Evolutionary conservation across 2,888 invertebrate species (phyloP), one percentile per base, ranked within the genome.

Genomic region (Phaonia tiefii): DNA sequence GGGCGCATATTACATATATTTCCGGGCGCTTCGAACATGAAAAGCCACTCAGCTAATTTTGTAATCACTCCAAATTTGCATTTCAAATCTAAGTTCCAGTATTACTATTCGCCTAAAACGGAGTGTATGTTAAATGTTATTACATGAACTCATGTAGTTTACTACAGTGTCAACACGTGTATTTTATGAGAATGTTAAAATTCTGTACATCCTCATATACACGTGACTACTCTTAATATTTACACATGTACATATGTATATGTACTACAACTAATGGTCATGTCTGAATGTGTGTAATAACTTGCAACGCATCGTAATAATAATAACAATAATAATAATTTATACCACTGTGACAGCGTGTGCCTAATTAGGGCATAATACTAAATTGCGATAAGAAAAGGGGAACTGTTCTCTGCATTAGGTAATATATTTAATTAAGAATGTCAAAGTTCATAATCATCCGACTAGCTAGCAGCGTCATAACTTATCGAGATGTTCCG

Each of bases 111-210:
- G n/a, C n/a, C n/a, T n/a, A n/a, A n/a, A n/a, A n/a, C n/a, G n/a
- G n/a, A n/a, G n/a, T n/a, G n/a, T n/a, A n/a, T n/a, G n/a, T n/a
- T n/a, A n/a, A n/a, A n/a, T n/a, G n/a, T n/a, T n/a, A 51, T 51
- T 51, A 51, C 51, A 20, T 51, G 51, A 51, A 51, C n/a, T 20
- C 51, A 51, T 51, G 60, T 60, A 60, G 39, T n/a, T 22, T 66
- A 66, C 15, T 70, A 25, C 46, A 66, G 73, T 74, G 80, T 74
- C 80, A 77, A 74, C 80, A 77, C 73, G 70, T 77, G 66, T 58
- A 56, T 54, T 39, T 42, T 74, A n/a, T 49, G 63, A 46, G 69
- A 73, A 71, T 49, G 44, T 51, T n/a, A 56, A 56, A 39, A 31
- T 74, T 37, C 63, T 39, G 7, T 2, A 54, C 63, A 63, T 42